A percentile compares a stretch with the other conserved stretches of the same genome.
These are phyloP conservation scores for Austrofundulus limnaeus DNA, from an alignment of 2,113 vertebrate genomes.

Conservation along the genomic window DNA sequence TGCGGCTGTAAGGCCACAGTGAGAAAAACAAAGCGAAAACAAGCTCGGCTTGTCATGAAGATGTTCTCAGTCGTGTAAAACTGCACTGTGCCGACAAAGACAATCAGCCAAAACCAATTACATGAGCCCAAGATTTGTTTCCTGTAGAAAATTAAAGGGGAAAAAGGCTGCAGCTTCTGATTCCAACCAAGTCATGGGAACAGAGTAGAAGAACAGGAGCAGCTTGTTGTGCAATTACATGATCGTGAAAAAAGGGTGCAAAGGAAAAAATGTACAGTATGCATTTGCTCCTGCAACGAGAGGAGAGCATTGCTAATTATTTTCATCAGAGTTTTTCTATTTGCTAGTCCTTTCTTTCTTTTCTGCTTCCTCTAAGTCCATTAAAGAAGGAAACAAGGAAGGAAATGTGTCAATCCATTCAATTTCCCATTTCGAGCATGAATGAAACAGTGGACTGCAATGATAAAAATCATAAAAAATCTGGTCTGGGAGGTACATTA, in stretches of 20 bases:
- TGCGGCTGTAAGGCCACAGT: constrained; percentile 19
- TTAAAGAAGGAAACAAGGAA: too few species aligned
- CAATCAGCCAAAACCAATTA: constrained; percentile 24
- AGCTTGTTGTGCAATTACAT: constrained; percentile 16
- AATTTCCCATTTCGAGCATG: too few species aligned
- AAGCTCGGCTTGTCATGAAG: constrained; percentile 43
- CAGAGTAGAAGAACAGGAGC: constrained; percentile 25
- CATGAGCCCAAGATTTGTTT: constrained; percentile 33
- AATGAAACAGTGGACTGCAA: too few species aligned
- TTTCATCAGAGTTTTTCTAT: constrained; percentile 1
- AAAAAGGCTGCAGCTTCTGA: constrained; percentile 7
- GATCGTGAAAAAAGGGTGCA: constrained; percentile 13
- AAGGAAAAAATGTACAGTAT: constrained; percentile 2
- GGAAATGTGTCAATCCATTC: too few species aligned
- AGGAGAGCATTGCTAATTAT: background rate
- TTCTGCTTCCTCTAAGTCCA: background rate
- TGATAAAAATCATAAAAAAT: too few species aligned
- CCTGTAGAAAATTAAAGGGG: constrained; percentile 44
- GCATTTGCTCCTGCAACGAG: constrained; percentile 15
- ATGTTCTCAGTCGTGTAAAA: constrained; percentile 36
- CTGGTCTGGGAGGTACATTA: too few species aligned
- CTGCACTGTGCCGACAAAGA: constrained; percentile 23
- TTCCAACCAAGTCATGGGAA: constrained; percentile 19
- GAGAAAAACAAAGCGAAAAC: constrained; percentile 4
- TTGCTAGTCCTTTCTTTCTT: background rate